These are phyloP conservation scores for Drosophila meridiana DNA, from an alignment of 2,888 invertebrate genomes.

Conservation along the genomic window DNA sequence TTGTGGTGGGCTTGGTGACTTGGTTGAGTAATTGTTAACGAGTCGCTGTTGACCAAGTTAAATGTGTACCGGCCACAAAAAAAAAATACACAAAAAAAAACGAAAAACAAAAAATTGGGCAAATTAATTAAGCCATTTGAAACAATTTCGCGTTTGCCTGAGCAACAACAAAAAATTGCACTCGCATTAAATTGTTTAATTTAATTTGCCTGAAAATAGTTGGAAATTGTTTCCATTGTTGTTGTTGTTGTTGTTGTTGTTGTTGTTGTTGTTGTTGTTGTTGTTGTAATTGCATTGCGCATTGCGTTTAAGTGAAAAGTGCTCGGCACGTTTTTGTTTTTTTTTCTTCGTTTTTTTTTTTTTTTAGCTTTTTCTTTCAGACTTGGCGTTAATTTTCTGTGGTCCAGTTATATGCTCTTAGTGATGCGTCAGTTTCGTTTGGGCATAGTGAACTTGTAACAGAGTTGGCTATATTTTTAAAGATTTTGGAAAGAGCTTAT, in stretches of 20 bases:
- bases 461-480: background rate
- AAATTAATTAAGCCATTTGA: slow-evolving; percentile 79
- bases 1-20: slow-evolving; percentile 49
- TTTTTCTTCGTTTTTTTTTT: slow-evolving; percentile 40
- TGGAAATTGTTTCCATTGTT: slow-evolving; percentile 45
- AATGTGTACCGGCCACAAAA: slow-evolving; percentile 46
- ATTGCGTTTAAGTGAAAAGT: slow-evolving; percentile 63
- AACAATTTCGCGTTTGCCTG: slow-evolving; percentile 65
- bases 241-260: slow-evolving; percentile 44
- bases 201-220: slow-evolving; percentile 70
- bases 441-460: slow-evolving; percentile 2
- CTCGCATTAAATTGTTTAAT: slow-evolving; percentile 76
- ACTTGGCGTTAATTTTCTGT: slow-evolving; percentile 49
- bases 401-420: slow-evolving; percentile 33
- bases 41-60: slow-evolving; percentile 60
- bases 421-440: background rate
- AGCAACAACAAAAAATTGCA: slow-evolving; percentile 58
- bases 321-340: slow-evolving; percentile 52
- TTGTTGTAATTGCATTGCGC: slow-evolving; percentile 54
- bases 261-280: slow-evolving; percentile 23
- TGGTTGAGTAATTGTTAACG: slow-evolving; percentile 69
- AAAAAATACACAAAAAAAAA: slow-evolving; percentile 3
- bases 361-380: slow-evolving; percentile 2
- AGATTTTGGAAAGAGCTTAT: too few species aligned
- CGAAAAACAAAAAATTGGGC: slow-evolving; percentile 62